These are phyloP conservation scores for Nomia melanderi DNA, from an alignment of 1,140 invertebrate genomes.

Conservation along the genomic window DNA sequence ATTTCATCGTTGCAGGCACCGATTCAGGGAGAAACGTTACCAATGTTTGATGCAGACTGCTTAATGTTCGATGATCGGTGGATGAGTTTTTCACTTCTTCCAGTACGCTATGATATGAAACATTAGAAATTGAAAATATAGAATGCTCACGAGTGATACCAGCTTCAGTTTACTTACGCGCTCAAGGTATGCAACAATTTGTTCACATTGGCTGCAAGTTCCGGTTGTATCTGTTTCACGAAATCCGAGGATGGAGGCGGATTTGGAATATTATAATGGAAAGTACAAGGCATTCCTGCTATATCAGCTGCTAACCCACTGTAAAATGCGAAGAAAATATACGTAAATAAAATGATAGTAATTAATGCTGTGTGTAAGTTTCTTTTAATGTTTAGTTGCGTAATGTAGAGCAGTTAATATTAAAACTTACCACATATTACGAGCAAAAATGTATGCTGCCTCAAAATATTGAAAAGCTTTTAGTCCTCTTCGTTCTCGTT, in stretches of 20 bases:
- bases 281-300: conserved; percentile 61
- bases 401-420: neutral
- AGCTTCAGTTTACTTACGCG: conserved; percentile 64
- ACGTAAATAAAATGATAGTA: neutral
- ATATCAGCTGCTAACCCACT: conserved; percentile 66
- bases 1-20: neutral
- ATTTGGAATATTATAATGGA: conserved; percentile 54
- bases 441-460: conserved; percentile 65
- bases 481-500: conserved; percentile 58
- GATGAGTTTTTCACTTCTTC: conserved; percentile 51
- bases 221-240: conserved; percentile 58
- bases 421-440: conserved; percentile 68
- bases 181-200: conserved; percentile 65
- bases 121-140: neutral
- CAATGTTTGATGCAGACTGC: conserved; percentile 64
- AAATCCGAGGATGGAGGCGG: conserved; percentile 32
- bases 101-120: conserved; percentile 55
- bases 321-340: conserved; percentile 32
- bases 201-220: conserved; percentile 66
- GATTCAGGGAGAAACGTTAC: conserved; percentile 60
- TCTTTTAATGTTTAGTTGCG: neutral
- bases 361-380: neutral
- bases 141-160: neutral
- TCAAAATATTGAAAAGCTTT: conserved; percentile 69
- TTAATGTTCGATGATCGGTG: conserved; percentile 58